Base-by-base conservation (phyloP, 30 jellyfish, hydroid and myxozoan genomes). In the Aurelia coerulea region DNA sequence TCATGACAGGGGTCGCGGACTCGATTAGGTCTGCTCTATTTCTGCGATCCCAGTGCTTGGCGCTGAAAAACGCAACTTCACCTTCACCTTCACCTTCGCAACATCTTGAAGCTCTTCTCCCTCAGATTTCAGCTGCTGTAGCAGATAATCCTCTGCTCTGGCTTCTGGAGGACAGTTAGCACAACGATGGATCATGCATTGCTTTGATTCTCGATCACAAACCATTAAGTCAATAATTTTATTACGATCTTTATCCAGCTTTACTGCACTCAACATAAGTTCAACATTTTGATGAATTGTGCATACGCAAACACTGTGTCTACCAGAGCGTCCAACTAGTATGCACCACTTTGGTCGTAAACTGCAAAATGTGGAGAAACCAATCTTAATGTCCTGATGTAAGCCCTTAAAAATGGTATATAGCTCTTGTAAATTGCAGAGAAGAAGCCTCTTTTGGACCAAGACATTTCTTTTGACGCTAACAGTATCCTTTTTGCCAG, bases 281-380 rank as follows among this genome's bases (percentile, higher is more conserved):
- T 64, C 54, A 68, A 77, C 88, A 67, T 73, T 83, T 70, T 90
- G 91, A 79, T 90, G 97, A 32, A 62, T 68, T 54, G 96, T 78
- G 65, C 97, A 90, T 15, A 85, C 96, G 60, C 97, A 90, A 62
- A 84, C 97, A 66, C 90, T 84, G 65, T 85, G 93, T 19, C 97
- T 90, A 10, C 97, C 97, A 14, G 91, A 90, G 16, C 80, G 56
- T 31, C 96, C 96, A 42, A 90, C 96, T 41, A 85, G 49, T 16
- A 85, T 64, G 73, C 97, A 90, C 88, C 84, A 85, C 62, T 90
- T 90, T 33, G 96, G 92, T 90, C 93, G 51, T 59, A 74, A 76
- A 56, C 56, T 80, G 80, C 97, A 90, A 77, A 90, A 90, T 51
- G 56, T 90, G 32, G 96, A 90, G 60, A 90, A 74, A 8, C 97